Base-by-base conservation (phyloP, 2,113 vertebrate species). In the Rhegmatorhina hoffmannsi region DNA sequence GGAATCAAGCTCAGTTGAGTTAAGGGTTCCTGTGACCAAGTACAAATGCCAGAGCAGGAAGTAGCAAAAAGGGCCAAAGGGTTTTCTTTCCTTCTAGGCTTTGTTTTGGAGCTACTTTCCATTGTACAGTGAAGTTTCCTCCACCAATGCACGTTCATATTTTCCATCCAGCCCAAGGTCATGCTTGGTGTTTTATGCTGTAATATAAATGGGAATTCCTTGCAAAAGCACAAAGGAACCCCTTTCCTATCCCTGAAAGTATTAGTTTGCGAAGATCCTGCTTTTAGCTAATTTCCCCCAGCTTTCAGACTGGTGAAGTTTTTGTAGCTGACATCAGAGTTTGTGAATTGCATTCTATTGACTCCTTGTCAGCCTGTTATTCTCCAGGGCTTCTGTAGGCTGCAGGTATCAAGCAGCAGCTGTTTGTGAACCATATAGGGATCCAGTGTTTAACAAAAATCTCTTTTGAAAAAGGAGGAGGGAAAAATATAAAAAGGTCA, bases 111-210 rank as follows among this genome's bases (percentile, higher is more conserved):
- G 56, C 92, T 92, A 63, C 94, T 90, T 95, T 91, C 73, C 83
- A 60, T 55, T 79, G 43, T 80, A 76, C 84, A 78, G 80, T 89
- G 94, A 94, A 79, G 60, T 96, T 97, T 96, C 80, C 85, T 92
- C 50, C 78, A 89, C 78, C 78, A 93, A 15, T 81, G 62, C 72
- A 88, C 4, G 9, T 84, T 97, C 82, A 84, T 44, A 56, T 96
- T 97, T 97, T 97, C 95, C 89, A 80, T 95, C 83, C 25, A 93
- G 95, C 49, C 89, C 17, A 4, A 96, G 89, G 87, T 97, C 91
- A 46, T 85, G 63, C 90, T 97, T 90, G 83, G 60, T 97, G 76
- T 90, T 97, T 97, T 90, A 60, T 96, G 63, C 80, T 95, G 63
- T 96, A 95, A 90, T 95, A 68, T 90, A 95, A 97, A 84, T 64